Conservation (phyloP, 53 echinoderm and acorn worm genomes). For the Arbacia lixula region DNA sequence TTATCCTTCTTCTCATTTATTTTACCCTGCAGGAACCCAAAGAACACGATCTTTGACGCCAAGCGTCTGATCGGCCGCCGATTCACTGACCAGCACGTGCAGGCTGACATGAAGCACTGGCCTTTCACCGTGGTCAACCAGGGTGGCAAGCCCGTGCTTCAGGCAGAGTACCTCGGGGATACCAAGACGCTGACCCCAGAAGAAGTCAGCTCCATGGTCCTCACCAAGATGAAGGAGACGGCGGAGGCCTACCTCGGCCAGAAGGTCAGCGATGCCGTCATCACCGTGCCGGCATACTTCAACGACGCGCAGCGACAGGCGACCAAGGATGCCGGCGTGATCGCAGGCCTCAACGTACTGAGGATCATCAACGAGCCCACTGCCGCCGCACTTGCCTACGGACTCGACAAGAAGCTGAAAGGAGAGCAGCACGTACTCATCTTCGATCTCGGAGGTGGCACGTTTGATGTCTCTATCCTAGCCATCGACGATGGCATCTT, state of each 20-base stretch:
- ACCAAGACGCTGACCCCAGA: constrained; percentile 83
- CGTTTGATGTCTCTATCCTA: constrained; percentile 90
- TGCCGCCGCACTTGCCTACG: constrained; percentile 97
- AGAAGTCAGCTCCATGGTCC: constrained; percentile 95
- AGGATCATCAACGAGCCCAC: constrained; percentile 97
- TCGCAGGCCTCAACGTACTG: constrained; percentile 90
- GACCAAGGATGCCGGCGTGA: constrained; percentile 94
- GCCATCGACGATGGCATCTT: constrained; percentile 91
- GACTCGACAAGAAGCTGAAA: constrained; percentile 86
- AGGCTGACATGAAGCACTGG: constrained; percentile 71
- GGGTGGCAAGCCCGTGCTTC: constrained; percentile 60
- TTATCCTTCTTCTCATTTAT: not conserved
- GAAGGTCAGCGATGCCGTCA: constrained; percentile 81
- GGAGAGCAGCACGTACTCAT: constrained; percentile 81
- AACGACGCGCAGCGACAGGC: constrained; percentile 87
- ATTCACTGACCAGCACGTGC: constrained; percentile 51
- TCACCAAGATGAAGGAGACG: constrained; percentile 89
- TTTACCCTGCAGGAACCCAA: constrained; percentile 55
- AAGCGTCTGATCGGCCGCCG: constrained; percentile 67
- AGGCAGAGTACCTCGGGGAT: constrained; percentile 75
- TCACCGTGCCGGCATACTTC: constrained; percentile 95
- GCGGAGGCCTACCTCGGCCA: constrained; percentile 91
- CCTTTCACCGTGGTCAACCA: constrained; percentile 62
- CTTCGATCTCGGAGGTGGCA: constrained; percentile 91
- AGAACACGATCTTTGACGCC: constrained; percentile 67